Evolutionary conservation across 2,888 invertebrate species (phyloP).

Genomic region (Cancer borealis): DNA sequence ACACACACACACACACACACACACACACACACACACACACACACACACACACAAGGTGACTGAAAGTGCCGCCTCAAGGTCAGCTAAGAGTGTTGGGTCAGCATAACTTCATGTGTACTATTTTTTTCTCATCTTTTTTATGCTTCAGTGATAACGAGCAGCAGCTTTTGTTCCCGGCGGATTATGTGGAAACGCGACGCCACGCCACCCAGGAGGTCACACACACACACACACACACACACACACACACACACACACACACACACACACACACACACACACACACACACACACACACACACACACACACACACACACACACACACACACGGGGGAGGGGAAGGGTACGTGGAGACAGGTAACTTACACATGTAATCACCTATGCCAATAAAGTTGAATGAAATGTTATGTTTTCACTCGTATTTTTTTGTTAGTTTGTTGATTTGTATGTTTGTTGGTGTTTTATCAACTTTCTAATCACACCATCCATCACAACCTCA

Average conservation of each 20-base stretch:
- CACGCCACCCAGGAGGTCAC: not conserved
- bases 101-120: not conserved
- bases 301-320: not conserved
- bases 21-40: constrained; percentile 12
- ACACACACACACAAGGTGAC: not conserved
- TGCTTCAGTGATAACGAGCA: not conserved
- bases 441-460: no score
- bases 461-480: no score
- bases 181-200: not conserved
- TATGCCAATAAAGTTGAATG: no score
- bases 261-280: constrained; percentile 20
- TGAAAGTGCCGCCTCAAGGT: not conserved
- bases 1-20: not conserved
- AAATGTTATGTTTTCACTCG: no score
- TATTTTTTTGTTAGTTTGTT: no score
- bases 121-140: not conserved
- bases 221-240: not conserved
- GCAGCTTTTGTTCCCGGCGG: constrained; percentile 20
- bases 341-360: no score
- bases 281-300: constrained; percentile 20
- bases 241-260: constrained; percentile 20
- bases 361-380: no score
- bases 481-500: no score
- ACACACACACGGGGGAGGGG: no score
- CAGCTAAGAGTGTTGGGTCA: not conserved